Evolutionary conservation across 2,797 vertebrate genomes (phyloP), one percentile per base, ranked within the genome.

Genomic region (Centroberyx gerrardi): DNA sequence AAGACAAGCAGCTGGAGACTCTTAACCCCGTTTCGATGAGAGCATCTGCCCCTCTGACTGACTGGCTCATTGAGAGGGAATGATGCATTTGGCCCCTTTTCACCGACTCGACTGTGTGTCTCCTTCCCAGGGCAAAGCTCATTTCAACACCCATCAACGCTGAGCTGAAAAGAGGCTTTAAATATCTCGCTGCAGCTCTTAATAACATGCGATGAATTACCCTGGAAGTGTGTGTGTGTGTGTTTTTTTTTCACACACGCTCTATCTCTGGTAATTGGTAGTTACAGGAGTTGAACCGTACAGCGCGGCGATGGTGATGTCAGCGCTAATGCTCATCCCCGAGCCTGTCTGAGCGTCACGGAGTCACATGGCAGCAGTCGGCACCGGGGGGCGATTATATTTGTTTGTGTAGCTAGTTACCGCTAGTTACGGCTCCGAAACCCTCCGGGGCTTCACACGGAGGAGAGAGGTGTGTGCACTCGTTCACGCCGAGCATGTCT

Each of bases 151-250:
- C 83, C 75, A 42, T 77, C 80, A 55, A 33, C 46, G 33, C 82
- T 74, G 62, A 86, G 80, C 85, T 86, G 74, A 86, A 85, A 91
- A 90, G 80, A 84, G 78, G 83, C 83, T 89, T 90, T 88, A 84
- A 88, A 88, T 79, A 77, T 82, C 86, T 75, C 54, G 2, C 63
- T 80, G 74, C 84, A 89, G 84, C 82, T 83, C 81, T 83, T 80
- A 75, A 76, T 80, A 77, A 90, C 81, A 69, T 44, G 74, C 42
- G 27, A 3, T 53, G 72, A 86, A 78, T 80, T 71, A 78, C 68
- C 67, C 81, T 75, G 83, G 62, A 83, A 84, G 80, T 73, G 74
- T 71, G 66, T 77, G 33, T 55, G 17, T 49, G 17, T 72, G 56
- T 36, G 15, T 31, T 31, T 67, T 58, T 56, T 13, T 0, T 0